Evolutionary conservation across 2,113 vertebrate species (phyloP), one percentile per base, ranked within the genome.

Genomic region (Xerus inauris): DNA sequence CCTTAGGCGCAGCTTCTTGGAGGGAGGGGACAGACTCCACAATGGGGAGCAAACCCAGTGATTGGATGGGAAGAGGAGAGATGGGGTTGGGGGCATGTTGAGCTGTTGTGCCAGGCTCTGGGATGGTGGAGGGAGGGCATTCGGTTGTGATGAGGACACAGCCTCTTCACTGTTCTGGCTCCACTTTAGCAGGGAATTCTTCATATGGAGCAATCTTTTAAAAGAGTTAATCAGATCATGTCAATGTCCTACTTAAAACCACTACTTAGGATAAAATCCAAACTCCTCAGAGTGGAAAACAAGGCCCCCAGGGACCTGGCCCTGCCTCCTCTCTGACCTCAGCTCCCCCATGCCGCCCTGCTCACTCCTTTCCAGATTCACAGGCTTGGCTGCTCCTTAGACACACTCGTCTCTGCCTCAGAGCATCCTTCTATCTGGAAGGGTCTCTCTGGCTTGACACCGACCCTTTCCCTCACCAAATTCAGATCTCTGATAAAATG

Each of bases 161-260:
- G 77, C 57, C 57, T 71, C 83, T 49, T 47, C 20, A 17, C 30
- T 64, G 72, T 59, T 91, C 30, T 28, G 54, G 89, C 38, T 47
- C 40, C 28, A 1, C 59, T 76, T 42, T 14, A 65, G 72, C 59
- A 49, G 59, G 38, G 51, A 92, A 42, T 65, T 71, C 47, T 92
- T n/a, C 19, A 3, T 3, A 10, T 69, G 57, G 79, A 89, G 26
- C 32, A 32, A 84, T 85, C 59, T 84, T 88, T 59, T 38, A 40
- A 57, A 73, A 88, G 51, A 57, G 32, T 28, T 49, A 64, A 89
- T 91, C 81, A 62, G 72, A 85, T 93, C 82, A 22, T 42, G 69
- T 86, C 57, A 95, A 84, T 96, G 82, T 67, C 30, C 69, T 89
- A 57, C 30, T 89, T 86, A 95, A 89, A 94, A 82, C 47, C 62